Conservation (phyloP, 2,113 vertebrate genomes). For the Thunnus maccoyii region DNA sequence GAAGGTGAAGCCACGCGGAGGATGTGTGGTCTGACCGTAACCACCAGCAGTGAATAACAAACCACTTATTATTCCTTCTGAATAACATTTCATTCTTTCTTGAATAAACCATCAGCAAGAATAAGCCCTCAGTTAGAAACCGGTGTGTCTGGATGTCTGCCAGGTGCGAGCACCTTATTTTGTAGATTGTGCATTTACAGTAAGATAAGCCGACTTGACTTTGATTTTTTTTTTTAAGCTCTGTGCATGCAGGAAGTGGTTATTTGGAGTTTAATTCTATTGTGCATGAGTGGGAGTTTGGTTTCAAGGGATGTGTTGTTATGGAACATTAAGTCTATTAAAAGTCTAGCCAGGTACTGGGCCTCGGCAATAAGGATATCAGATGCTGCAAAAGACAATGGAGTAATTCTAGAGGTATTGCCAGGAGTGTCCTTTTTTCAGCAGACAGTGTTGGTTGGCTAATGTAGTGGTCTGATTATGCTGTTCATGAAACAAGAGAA, state of each 20-base stretch:
- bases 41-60: constrained; percentile 65
- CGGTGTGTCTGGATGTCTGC: constrained; percentile 10
- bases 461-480: constrained; percentile 58
- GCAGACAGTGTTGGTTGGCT: constrained; percentile 26
- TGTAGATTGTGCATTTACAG: constrained; percentile 21
- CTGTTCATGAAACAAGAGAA: constrained; percentile 66
- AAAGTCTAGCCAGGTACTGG: constrained; percentile 53
- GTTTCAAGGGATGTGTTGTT: constrained; percentile 39
- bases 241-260: constrained; percentile 2
- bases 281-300: constrained; percentile 24
- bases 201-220: constrained; percentile 7
- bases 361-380: constrained; percentile 40
- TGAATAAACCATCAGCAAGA: constrained; percentile 59
- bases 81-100: constrained; percentile 56
- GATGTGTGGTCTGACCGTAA: constrained; percentile 67
- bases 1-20: constrained; percentile 68
- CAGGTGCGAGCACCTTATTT: constrained; percentile 23
- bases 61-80: constrained; percentile 55
- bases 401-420: constrained; percentile 54
- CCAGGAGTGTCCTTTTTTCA: constrained; percentile 31
- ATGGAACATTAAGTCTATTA: constrained; percentile 56
- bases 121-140: constrained; percentile 41
- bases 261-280: constrained; percentile 19
- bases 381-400: constrained; percentile 60
- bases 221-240: constrained; percentile 17